Evolutionary conservation across 2,113 vertebrate species (phyloP), one percentile per base, ranked within the genome.

Genomic region (Xerus inauris): DNA sequence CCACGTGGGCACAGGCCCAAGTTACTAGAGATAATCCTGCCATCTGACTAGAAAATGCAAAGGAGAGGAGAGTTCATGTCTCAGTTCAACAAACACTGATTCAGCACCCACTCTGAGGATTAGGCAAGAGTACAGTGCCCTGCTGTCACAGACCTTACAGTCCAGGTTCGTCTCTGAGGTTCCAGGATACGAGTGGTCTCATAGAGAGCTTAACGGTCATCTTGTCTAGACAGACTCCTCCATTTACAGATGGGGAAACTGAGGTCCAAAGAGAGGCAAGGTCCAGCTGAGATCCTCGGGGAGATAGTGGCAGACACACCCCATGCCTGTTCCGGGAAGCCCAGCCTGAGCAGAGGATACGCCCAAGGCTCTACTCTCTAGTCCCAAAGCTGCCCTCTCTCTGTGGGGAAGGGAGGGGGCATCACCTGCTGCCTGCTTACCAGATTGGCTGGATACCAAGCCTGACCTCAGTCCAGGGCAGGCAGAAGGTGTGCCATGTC

Each of bases 61-160:
- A 75, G 65, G 19, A 90, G 49, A 45, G 38, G 16, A 22, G 38
- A 57, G 28, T 2, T 49, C 32, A 4, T 8, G 28, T 19, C 26
- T 16, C 3, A 45, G 5, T 9, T 47, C 54, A 35, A 51, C 26
- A 49, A 9, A 28, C n/a, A 8, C 47, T 16, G 38, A 10, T 35
- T 11, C 0, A 82, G n/a, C 1, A 2, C 24, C 28, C 47, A 2
- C 1, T 1, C 65, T 3, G 30, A 40, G 30, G 45, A 47, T 45
- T n/a, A 64, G 38, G 45, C 42, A 5, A 5, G 10, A 40, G n/a
- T n/a, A 30, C 79, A 0, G 16, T 7, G 64, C 4, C 4, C 73
- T 42, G 30, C 35, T 49, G 38, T 49, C 93, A 10, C n/a, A 19
- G 4, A 6, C 35, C 16, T 87, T 28, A 8, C 16, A 5, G 75